Conservation (phyloP, 2,797 vertebrate species). For the Amniataba percoides region DNA sequence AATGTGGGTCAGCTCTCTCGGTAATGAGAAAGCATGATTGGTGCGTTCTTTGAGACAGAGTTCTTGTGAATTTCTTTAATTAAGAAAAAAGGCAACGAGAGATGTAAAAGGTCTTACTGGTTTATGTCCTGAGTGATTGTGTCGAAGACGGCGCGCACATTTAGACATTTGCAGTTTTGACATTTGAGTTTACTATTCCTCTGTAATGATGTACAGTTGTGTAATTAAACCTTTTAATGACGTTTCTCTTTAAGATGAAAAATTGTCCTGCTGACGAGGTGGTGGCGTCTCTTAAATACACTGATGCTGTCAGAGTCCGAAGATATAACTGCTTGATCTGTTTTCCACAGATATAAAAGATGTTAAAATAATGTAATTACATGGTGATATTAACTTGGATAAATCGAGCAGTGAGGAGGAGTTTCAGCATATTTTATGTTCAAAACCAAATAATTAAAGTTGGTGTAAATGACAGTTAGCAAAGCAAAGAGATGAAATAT, state of each 20-base stretch:
- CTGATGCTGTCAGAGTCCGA: neutral
- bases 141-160: neutral
- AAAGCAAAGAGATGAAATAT: conserved; percentile 11
- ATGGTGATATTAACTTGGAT: neutral
- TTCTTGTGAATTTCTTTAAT: conserved; percentile 1
- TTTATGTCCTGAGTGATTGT: neutral
- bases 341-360: no score
- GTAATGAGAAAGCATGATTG: conserved; percentile 29
- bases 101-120: neutral
- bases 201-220: neutral
- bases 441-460: neutral
- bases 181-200: neutral
- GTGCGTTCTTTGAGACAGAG: neutral
- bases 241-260: no score
- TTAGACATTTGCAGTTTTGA: no score
- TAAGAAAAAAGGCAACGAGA: neutral
- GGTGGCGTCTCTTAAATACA: no score
- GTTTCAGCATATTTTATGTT: no score
- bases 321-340: neutral
- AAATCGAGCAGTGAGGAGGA: no score
- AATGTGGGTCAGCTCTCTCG: conserved; percentile 21
- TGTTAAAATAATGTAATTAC: neutral
- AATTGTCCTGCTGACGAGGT: no score
- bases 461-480: neutral
- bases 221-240: neutral